A percentile compares a stretch with the other conserved stretches of the same genome.
phyloP scores from a whole-genome alignment of 1,140 invertebrate genomes.

The Cataglyphis hispanica region DNA sequence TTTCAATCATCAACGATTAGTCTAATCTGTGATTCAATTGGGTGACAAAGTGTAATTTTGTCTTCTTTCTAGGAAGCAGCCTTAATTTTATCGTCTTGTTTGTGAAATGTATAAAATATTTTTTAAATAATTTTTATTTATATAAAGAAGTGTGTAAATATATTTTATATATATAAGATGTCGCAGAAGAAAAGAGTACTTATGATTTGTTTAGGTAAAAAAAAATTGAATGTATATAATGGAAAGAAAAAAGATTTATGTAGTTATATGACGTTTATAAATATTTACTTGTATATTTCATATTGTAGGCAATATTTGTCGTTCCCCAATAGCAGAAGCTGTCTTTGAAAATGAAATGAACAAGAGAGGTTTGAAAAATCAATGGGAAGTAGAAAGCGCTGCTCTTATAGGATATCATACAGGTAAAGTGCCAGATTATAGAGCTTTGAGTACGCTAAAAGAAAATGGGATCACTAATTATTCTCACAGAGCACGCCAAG shows the following conservation, averaged over 20 bases:
- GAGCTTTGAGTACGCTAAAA: conserved; percentile 90
- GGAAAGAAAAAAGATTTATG: not conserved
- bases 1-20: too few species aligned
- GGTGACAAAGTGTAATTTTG: too few species aligned
- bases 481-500: conserved; percentile 91
- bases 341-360: conserved; percentile 92
- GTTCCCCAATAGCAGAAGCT: conserved; percentile 96
- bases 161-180: conserved; percentile 49
- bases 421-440: conserved; percentile 91
- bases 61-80: too few species aligned
- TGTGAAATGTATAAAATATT: not conserved
- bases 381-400: conserved; percentile 95
- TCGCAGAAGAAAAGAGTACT: conserved; percentile 82
- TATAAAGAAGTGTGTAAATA: not conserved
- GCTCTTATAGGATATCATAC: conserved; percentile 94
- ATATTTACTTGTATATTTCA: conserved; percentile 12
- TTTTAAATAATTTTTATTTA: not conserved
- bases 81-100: too few species aligned
- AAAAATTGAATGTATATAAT: not conserved
- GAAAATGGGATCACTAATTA: conserved; percentile 91
- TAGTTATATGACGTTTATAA: not conserved
- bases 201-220: conserved; percentile 87
- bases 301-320: conserved; percentile 94
- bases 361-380: conserved; percentile 87
- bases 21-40: too few species aligned